Percentiles rank a stretch among this genome's conserved stretches.
Conservation (phyloP, 1,140 invertebrate species). For the Cepaea nemoralis region DNA sequence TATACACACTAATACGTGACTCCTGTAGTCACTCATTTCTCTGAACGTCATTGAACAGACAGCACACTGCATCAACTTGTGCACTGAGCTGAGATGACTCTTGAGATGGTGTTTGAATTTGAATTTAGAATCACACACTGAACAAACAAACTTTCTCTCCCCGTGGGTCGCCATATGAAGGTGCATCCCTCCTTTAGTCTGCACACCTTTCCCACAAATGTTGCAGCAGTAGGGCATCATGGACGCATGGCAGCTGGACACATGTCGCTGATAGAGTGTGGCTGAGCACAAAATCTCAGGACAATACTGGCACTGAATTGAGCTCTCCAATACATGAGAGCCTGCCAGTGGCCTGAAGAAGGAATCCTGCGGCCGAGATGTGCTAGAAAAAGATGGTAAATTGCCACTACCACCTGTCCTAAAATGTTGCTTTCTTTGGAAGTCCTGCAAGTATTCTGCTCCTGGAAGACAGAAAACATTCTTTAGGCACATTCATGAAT, state of each 20-base stretch:
- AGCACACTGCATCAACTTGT: conserved; percentile 13
- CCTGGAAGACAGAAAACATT: conserved; percentile 18
- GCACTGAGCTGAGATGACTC: conserved; percentile 37
- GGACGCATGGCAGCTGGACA: background rate
- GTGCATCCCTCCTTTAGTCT: conserved; percentile 38
- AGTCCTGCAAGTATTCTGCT: background rate
- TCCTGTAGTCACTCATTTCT: background rate
- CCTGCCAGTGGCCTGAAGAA: background rate
- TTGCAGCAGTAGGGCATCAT: conserved; percentile 34
- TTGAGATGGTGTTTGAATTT: conserved; percentile 46
- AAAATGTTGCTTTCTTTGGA: background rate
- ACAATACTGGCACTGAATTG: conserved; percentile 16
- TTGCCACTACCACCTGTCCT: background rate
- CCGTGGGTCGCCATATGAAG: conserved; percentile 44
- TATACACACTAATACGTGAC: background rate
- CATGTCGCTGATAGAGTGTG: background rate
- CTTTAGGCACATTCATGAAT: background rate
- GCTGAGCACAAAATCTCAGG: background rate
- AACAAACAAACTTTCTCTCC: conserved; percentile 44
- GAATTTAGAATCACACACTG: conserved; percentile 39
- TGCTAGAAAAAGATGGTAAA: background rate
- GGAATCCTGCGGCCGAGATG: background rate
- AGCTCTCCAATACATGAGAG: background rate
- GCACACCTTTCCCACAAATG: conserved; percentile 41
- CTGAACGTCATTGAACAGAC: background rate